Conservation (phyloP, 2,113 vertebrate genomes). For the Tonatia bakeri region DNA sequence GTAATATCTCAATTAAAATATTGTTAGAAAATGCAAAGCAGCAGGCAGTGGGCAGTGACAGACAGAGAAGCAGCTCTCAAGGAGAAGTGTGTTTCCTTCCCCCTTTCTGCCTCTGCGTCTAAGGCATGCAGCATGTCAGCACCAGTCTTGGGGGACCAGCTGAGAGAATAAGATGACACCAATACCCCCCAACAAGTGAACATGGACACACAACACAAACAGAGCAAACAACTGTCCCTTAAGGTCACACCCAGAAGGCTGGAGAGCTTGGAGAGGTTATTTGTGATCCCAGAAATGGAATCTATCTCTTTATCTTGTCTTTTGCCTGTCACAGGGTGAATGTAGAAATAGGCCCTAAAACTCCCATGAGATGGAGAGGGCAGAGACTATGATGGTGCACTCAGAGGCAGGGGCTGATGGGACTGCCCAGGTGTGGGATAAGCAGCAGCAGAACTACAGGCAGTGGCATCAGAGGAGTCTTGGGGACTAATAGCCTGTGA, state of each 20-base stretch:
- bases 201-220: background rate
- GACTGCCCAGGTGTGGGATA: rapidly evolving
- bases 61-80: background rate
- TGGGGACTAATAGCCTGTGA: too few relatives aligned
- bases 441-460: background rate
- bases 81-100: background rate
- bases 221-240: too few relatives aligned
- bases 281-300: background rate
- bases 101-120: too few relatives aligned
- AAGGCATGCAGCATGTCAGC: too few relatives aligned
- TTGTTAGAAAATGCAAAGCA: background rate
- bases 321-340: background rate
- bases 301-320: background rate
- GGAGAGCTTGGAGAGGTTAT: background rate
- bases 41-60: background rate
- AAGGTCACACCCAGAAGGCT: background rate
- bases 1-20: background rate
- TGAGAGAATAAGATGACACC: background rate
- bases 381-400: background rate
- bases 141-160: background rate
- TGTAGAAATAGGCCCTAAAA: background rate
- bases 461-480: background rate
- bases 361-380: too few relatives aligned
- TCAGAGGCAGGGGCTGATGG: background rate
- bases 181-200: background rate